Base-by-base conservation (phyloP, 2,888 invertebrate species). In the Xestia ashworthii region DNA sequence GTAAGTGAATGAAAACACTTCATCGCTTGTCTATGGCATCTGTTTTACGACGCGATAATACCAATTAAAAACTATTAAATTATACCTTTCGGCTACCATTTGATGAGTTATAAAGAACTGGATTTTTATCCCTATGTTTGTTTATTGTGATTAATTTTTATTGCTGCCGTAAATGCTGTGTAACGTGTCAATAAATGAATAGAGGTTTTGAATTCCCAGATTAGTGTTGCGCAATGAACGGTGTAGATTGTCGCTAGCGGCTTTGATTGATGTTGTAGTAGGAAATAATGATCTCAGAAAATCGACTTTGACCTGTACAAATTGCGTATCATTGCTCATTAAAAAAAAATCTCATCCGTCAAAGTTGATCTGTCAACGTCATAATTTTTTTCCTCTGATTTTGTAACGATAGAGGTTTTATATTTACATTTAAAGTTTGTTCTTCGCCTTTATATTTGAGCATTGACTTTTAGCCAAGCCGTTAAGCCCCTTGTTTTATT, bases 11-110 rank as follows among this genome's bases (percentile, higher is more conserved):
- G 94, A 94, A 94, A 93, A 95, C 93, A 94, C 93, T 94, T 93
- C 93, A 94, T 94, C 93, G 91, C 89, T 93, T 93, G 93, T 93
- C 95, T 94, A 93, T 94, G 90, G 93, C 95, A 95, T 94, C 95
- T 94, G 95, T 92, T 96, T 95, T 95, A 95, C 92, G 91, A 91
- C 89, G 91, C 94, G 94, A 95, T 96, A 92, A 95, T 93, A 94
- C 96, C 96, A 96, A 96, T 96, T 96, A 96, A 96, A 96, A 96
- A 94, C 95, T 95, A 96, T 96, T 95, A 96, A 95, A 96, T 95
- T 92, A 93, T 92, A 91, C 91, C 91, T 93, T 89, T 89, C 94
- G 94, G 95, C 96, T 95, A 95, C 96, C 92, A 95, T 96, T 95
- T 94, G 95, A 95, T 94, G 93, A 90, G 93, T 91, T 91, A 89